Evolutionary conservation across 1,140 invertebrate species (phyloP).

Genomic region (Orius laevigatus): DNA sequence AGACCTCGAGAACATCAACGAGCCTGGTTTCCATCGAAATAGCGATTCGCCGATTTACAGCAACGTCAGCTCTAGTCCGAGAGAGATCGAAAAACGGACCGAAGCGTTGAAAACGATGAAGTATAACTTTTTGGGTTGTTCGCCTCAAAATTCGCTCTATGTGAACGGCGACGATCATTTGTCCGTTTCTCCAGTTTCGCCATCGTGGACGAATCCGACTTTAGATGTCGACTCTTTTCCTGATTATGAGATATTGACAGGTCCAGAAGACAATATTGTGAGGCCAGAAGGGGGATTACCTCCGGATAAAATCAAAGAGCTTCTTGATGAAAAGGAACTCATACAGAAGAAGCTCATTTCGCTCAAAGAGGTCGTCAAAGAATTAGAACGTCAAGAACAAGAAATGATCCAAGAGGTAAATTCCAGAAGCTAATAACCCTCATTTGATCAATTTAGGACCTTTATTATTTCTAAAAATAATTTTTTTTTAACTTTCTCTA

Average conservation of each 20-base stretch:
- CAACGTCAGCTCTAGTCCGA: too few species aligned
- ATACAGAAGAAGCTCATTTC: constrained; percentile 36
- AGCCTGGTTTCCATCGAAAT: too few species aligned
- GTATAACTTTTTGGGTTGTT: too few species aligned
- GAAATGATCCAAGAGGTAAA: constrained; percentile 65
- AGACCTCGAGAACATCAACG: neutral
- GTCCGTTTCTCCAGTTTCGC: constrained; percentile 5
- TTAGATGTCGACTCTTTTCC: constrained; percentile 11
- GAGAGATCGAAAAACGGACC: too few species aligned
- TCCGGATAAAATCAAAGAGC: constrained; percentile 13
- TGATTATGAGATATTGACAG: constrained; percentile 13
- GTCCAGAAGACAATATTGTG: constrained; percentile 2
- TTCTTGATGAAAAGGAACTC: constrained; percentile 38
- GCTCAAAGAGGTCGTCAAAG: constrained; percentile 57
- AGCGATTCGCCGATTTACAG: too few species aligned
- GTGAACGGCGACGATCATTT: too few species aligned
- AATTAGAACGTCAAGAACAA: constrained; percentile 66
- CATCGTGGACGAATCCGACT: constrained; percentile 18
- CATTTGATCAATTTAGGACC: neutral
- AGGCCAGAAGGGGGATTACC: neutral
- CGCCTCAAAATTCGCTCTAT: too few species aligned
- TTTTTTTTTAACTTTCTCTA: too few species aligned
- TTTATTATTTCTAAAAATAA: too few species aligned
- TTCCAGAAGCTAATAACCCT: neutral
- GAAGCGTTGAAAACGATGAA: too few species aligned